Base-by-base conservation (phyloP, 2,113 vertebrate species). In the Tenebrosternarchus preto region DNA sequence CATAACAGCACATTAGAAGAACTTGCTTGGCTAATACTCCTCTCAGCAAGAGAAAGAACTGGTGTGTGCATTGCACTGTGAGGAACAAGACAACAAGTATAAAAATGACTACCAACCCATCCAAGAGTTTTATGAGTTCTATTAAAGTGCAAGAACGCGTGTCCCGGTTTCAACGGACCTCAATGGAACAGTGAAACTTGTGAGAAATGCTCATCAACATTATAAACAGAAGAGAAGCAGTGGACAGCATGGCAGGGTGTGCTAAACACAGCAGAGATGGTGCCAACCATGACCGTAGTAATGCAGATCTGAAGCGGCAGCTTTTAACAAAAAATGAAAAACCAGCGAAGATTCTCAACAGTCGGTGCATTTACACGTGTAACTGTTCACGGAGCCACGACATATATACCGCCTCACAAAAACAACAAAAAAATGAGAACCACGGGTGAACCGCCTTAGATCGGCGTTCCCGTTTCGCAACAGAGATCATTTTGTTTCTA, bases 401-500 rank as follows among this genome's bases (percentile, higher is more conserved):
- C 39, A 36, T 36, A 4, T 43, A 5, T 12, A 9, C 8, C 12
- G 8, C 11, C 1, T 9, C 8, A 12, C 12, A 15, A 50, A 50
- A 50, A 15, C 43, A 50, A n/a, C n/a, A n/a, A n/a, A n/a, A n/a
- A n/a, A n/a, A n/a, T n/a, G n/a, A n/a, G n/a, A n/a, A 4, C 5
- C 61, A 33, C 27, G 53, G 43, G 57, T 70, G 75, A 50, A 82
- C 61, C 70, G 59, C 5, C 79, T 80, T 77, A 61, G 69, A 78
- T 78, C 70, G 31, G 68, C 70, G 33, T 70, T 85, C 72, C 83
- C 73, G 76, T 56, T 50, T 80, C 39, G 60, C 70, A 50, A 80
- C 60, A 80, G 60, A 69, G 63, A 74, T 12, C 25, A 83, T 50
- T 50, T 43, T 56, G 66, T 72, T 80, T 82, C 80, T 79, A 55